Conservation (phyloP, 2,888 invertebrate species). For the Eilema depressum region DNA sequence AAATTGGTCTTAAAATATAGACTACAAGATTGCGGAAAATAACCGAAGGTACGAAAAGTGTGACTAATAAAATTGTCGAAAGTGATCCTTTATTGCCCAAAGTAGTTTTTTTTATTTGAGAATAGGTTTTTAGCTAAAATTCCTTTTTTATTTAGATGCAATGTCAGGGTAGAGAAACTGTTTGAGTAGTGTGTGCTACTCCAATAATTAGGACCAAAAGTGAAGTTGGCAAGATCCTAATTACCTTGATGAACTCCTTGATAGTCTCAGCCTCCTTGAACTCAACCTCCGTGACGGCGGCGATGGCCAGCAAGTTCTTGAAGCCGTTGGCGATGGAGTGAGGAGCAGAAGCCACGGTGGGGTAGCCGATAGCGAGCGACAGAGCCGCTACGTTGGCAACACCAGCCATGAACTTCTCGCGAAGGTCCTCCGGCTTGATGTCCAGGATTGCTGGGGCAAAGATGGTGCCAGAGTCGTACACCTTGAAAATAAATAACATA, state of each 20-base stretch:
- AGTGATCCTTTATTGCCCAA: no score
- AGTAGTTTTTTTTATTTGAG: no score
- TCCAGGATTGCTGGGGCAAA: slow-evolving; percentile 99
- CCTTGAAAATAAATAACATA: slow-evolving; percentile 72
- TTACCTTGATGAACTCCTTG: slow-evolving; percentile 95
- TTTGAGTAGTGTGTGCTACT: no score
- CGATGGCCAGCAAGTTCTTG: slow-evolving; percentile 98
- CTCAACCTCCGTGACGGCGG: slow-evolving; percentile 97
- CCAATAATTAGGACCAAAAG: no score
- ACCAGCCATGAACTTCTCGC: slow-evolving; percentile 96
- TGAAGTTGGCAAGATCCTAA: not conserved
- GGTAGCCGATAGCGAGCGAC: slow-evolving; percentile 97
- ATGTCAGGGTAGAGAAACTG: no score
- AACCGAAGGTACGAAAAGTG: no score
- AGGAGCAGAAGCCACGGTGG: slow-evolving; percentile 98
- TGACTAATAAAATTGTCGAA: no score
- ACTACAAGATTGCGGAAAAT: no score
- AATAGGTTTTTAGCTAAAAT: no score
- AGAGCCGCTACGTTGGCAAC: slow-evolving; percentile 98
- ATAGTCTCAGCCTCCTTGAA: slow-evolving; percentile 98
- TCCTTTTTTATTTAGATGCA: no score
- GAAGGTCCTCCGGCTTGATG: slow-evolving; percentile 98
- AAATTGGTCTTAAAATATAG: no score
- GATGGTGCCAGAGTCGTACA: slow-evolving; percentile 99
- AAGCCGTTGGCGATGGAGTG: slow-evolving; percentile 99